Base-by-base conservation (phyloP, 2,888 invertebrate genomes). In the Endotricha flammealis region DNA sequence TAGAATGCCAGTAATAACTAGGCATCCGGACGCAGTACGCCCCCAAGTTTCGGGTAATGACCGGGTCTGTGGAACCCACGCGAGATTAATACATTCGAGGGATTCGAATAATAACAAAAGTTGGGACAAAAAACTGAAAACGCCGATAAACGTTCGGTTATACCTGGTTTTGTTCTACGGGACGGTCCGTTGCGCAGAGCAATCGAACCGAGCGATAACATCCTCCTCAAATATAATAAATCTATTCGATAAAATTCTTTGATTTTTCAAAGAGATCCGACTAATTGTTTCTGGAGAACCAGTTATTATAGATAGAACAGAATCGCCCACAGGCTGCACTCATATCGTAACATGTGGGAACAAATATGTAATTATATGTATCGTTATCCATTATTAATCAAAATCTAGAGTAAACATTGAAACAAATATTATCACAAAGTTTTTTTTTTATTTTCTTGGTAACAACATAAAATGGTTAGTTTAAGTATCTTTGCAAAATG, bases 41-140 rank as follows among this genome's bases (percentile, higher is more conserved):
- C 85, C 85, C 76, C 58, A 73, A 80, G 76, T 85, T 86, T 82
- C 67, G 53, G 64, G 65, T 86, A 86, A 86, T 86, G 74, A 83
- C 75, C 64, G 81, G 83, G 75, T 83, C 59, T 62, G 76, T 61
- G 57, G 62, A 73, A 71, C 74, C 71, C 76, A 75, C 76, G 55
- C 69, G 73, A 82, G 82, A 86, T 86, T 86, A 86, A 86, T 82
- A 81, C 75, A 81, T 86, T 73, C 70, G 63, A 76, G 70, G 79
- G 78, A 73, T 77, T 67, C 69, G 50, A 77, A 78, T 75, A 74
- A 80, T 74, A 82, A 82, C 76, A 78, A 80, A 76, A 66, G 71
- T 52, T 54, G 57, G 64, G 67, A 81, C 78, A 85, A 85, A 85
- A 85, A 86, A 82, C 67, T 62, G 71, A 79, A 85, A 78, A 67